Percentiles rank a stretch among this genome's conserved stretches.
phyloP scores from a whole-genome alignment of 2,888 invertebrate genomes.

The Meta bourneti region DNA sequence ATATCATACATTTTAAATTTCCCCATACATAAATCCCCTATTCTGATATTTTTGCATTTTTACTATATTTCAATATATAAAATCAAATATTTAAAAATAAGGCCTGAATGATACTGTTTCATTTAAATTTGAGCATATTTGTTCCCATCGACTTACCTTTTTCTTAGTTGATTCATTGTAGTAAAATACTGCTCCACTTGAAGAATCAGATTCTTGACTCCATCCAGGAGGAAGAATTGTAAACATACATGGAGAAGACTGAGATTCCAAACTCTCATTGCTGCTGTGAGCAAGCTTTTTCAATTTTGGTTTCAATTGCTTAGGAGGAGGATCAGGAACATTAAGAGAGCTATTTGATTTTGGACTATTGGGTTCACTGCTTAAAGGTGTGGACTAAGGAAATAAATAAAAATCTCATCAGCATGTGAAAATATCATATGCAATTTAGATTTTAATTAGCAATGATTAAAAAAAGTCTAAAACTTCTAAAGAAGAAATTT shows the following conservation, averaged over 20 bases:
- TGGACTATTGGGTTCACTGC: slow-evolving; percentile 69
- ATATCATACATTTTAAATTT: too few relatives aligned
- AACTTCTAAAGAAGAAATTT: too few relatives aligned
- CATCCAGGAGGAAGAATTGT: slow-evolving; percentile 82
- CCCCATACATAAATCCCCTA: too few relatives aligned
- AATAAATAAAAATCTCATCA: slow-evolving; percentile 3
- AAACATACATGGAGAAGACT: slow-evolving; percentile 64
- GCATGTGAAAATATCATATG: background rate
- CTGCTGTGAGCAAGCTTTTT: slow-evolving; percentile 73
- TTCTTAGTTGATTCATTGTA: slow-evolving; percentile 82
- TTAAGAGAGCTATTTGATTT: slow-evolving; percentile 41
- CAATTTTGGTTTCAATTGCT: slow-evolving; percentile 74
- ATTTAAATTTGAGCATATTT: too few relatives aligned
- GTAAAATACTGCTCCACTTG: slow-evolving; percentile 82
- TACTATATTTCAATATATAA: too few relatives aligned
- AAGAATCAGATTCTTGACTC: slow-evolving; percentile 81
- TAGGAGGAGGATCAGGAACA: slow-evolving; percentile 73
- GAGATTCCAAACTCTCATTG: slow-evolving; percentile 75
- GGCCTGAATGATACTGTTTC: too few relatives aligned
- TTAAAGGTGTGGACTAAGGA: slow-evolving; percentile 55
- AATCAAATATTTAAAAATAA: too few relatives aligned
- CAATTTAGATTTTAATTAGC: background rate
- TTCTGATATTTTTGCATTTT: too few relatives aligned
- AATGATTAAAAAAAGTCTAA: too few relatives aligned
- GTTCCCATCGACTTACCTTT: slow-evolving; percentile 80